Conservation (phyloP, 2,113 vertebrate species). For the Syngnathus floridae region DNA sequence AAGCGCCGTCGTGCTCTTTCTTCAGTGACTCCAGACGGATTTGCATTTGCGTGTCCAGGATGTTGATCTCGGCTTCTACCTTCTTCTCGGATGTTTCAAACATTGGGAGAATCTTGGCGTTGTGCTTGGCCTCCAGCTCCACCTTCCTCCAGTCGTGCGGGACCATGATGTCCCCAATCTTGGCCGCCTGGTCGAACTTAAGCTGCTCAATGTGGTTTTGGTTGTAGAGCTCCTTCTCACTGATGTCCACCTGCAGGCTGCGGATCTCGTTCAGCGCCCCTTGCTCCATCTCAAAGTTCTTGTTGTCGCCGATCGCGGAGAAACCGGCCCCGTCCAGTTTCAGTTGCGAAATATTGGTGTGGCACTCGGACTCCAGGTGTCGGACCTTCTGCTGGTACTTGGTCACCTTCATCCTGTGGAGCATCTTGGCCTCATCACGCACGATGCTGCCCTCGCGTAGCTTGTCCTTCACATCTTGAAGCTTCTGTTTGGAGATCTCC, state of each 20-base stretch:
- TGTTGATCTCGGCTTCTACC: not conserved
- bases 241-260: not conserved
- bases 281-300: constrained; percentile 4
- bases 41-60: constrained; percentile 7
- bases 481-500: constrained; percentile 4
- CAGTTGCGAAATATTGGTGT: not conserved
- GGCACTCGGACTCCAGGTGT: constrained; percentile 8
- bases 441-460: constrained; percentile 1
- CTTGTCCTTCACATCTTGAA: constrained; percentile 9
- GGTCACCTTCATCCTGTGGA: constrained; percentile 1
- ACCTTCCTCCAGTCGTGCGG: constrained; percentile 7
- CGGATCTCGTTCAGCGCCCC: constrained; percentile 4
- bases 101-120: constrained; percentile 3
- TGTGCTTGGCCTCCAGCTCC: constrained; percentile 11
- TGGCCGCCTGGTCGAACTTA: not conserved
- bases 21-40: constrained; percentile 5
- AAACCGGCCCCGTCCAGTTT: not conserved
- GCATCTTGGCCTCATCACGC: constrained; percentile 7
- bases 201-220: constrained; percentile 7
- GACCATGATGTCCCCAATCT: not conserved
- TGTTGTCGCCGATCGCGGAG: not conserved
- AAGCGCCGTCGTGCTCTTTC: constrained; percentile 2
- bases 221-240: constrained; percentile 2
- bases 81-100: not conserved
- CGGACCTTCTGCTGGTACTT: constrained; percentile 8